Evolutionary conservation across 1,140 invertebrate genomes (phyloP), one percentile per base, ranked within the genome.

Genomic region (Venturia canescens): DNA sequence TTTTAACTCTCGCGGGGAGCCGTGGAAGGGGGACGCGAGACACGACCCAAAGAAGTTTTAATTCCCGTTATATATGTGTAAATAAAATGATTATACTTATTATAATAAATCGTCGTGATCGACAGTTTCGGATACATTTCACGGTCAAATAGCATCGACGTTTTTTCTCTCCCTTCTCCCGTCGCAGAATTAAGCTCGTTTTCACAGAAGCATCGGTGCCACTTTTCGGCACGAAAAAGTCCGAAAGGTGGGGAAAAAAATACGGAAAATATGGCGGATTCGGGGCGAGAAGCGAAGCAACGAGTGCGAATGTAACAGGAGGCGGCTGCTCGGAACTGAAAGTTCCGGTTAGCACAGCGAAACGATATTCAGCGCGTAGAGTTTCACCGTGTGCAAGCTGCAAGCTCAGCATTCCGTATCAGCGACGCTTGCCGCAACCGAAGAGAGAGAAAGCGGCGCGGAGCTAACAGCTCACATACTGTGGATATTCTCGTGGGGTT

Each of bases 31-130:
- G 57, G 67, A 69, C 60, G 79, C 75, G 34, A 57, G 78, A 81
- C 83, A 83, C 78, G 34, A 83, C 80, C 26, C 82, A 79, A 57
- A 82, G 31, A 84, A 83, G 83, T 86, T 86, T 85, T 82, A 79
- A 84, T 79, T 86, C 83, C 85, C 87, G 88, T 90, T 90, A 88
- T 83, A 84, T 83, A 86, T 85, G 84, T 90, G 88, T 87, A 90
- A 85, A 90, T 88, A 87, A 89, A 87, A 90, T 89, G 88, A 90
- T 90, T 90, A 89, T 88, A 90, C 87, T 87, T 87, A 90, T 89
- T 87, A 89, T 86, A 88, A 90, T 90, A 89, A 91, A 90, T 91
- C 83, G 88, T 88, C 87, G 83, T 77, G 63, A 86, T 81, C 83
- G 86, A 84, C 88, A 86, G 85, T 88, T 88, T 88, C 85, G 84